Conservation (phyloP, 2,888 invertebrate species). For the Blera fallax region DNA sequence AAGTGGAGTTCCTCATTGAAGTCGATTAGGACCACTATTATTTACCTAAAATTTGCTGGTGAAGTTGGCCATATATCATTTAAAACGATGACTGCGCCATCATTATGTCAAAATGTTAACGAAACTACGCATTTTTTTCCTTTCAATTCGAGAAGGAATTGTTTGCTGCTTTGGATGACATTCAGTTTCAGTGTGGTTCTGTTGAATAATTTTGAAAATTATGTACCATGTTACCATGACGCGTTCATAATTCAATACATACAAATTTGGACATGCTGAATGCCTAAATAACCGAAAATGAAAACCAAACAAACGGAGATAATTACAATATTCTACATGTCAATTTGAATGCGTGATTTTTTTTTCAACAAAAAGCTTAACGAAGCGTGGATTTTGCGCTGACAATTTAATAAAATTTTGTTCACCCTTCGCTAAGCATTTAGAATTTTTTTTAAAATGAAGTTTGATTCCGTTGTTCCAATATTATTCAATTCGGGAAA, state of each 20-base stretch:
- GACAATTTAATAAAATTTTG: not conserved
- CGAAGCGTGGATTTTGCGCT: not conserved
- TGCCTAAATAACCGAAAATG: not conserved
- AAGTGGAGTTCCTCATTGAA: not conserved
- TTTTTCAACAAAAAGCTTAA: not conserved
- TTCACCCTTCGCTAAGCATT: no score
- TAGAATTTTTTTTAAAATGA: no score
- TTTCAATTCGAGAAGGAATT: not conserved
- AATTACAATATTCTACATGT: not conserved
- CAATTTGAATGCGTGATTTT: not conserved
- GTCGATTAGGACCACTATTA: not conserved
- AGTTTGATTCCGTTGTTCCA: no score
- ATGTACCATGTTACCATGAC: conserved; percentile 20
- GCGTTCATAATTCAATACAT: not conserved
- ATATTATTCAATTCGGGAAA: no score
- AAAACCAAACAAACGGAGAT: not conserved
- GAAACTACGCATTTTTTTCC: not conserved
- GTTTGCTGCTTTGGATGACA: not conserved
- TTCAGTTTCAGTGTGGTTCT: conserved; percentile 2
- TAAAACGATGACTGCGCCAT: not conserved
- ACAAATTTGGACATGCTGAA: not conserved
- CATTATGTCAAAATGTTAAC: no score
- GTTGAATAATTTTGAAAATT: conserved; percentile 27
- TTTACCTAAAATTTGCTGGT: not conserved
- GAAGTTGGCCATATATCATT: no score